Evolutionary conservation across 2,888 invertebrate genomes (phyloP), one percentile per base, ranked within the genome.

Genomic region (Temnothorax ravouxi): DNA sequence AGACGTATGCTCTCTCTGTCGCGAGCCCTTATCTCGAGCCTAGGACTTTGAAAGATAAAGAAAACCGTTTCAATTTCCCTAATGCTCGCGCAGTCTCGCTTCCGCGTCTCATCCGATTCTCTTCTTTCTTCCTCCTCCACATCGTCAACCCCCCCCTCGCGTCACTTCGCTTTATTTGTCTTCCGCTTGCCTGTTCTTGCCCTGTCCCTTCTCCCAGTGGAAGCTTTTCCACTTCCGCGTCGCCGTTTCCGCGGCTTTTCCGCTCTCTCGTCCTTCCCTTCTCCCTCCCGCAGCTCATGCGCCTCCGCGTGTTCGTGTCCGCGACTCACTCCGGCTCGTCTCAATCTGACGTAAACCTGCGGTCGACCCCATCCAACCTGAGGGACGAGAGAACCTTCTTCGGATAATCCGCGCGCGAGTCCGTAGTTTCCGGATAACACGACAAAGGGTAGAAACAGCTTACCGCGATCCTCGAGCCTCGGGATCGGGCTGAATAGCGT

Each of bases 51-150:
- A 59, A 87, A 88, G 92, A 92, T 93, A 93, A 92, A 92, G 93
- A 93, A 93, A 93, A 92, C 91, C 93, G 93, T 94, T 94, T 94
- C 93, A 94, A 94, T 94, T 94, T 94, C 92, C 94, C 93, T 94
- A 94, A 94, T 94, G 94, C 92, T 91, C 89, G 87, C 86, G 88
- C 86, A 90, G 89, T 88, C 90, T 91, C 91, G 88, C 91, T 92
- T 91, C 92, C 87, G 87, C 92, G 90, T 91, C 90, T 88, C 90
- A 79, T 84, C 76, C 86, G 85, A 54, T 25, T 8, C 71, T 69
- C 21, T 50, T 18, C 18, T n/a, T 8, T 67, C 67, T 21, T 62
- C 62, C 64, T 83, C 38, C 69, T 56, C 41, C 25, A 13, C 34
- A 15, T 50, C 79, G 56, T 69, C 79, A 69, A 83, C 21, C 38